Base-by-base conservation (phyloP, 37 sponge, comb jelly and placozoan genomes). In the Eunapius fragilis region DNA sequence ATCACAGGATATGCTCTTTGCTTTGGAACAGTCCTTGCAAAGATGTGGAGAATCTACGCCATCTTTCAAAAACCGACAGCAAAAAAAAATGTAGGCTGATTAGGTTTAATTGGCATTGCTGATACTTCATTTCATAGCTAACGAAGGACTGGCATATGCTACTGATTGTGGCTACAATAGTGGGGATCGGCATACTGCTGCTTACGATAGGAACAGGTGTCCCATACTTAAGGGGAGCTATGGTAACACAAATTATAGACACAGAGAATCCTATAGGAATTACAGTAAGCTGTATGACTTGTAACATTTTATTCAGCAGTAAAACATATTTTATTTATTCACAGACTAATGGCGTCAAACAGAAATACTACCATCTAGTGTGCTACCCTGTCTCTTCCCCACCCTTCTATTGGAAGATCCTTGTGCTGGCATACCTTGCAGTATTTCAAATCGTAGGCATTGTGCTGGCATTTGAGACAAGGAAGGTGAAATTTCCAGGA, bases 31-130 rank as follows among this genome's bases (percentile, higher is more conserved):
- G 67, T 80, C 12, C 22, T 80, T 0, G 48, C 80, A 47, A 80
- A 80, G 67, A 80, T 68, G 67, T 80, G 80, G 80, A 80, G 80
- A 80, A 80, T 80, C 48, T 80, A 58, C 31, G 31, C 6, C 7
- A 58, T 58, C 58, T 58, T 58, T 58, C 58, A 58, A 58, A 58
- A 58, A 2, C 58, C 58, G 2, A 58, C 58, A 58, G 58, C 58
- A 58, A 58, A 58, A 58, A 58, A 58, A 11, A 58, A 4, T 13
- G 58, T 58, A 58, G 22, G 58, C 58, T 58, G 41, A 58, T 19
- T 12, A 58, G 58, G 58, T 58, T 58, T 41, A 41, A 6, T 6
- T 9, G 6, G 58, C 58, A 58, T 17, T 58, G 58, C 12, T 2
- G 69, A 28, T 14, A 31, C 31, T 50, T 38, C 23, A 28, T 11